Evolutionary conservation across 2,797 vertebrate species (phyloP).

Genomic region (Percopsis omiscomaycus): DNA sequence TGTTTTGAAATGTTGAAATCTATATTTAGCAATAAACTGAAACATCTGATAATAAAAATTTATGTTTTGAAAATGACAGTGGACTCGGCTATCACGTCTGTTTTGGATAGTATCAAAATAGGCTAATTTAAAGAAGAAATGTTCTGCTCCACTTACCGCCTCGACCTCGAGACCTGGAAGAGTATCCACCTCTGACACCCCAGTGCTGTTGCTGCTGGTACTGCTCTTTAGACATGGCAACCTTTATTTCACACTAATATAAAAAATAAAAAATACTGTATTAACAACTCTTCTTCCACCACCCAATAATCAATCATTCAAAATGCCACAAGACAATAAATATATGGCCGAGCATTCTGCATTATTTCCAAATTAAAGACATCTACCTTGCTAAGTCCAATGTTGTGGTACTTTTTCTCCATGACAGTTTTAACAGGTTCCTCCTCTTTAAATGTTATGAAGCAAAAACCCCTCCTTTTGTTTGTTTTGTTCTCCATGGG

Average conservation of each 20-base stretch:
- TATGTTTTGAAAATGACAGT: no score
- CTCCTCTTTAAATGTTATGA: conserved; percentile 97
- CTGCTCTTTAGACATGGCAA: conserved; percentile 98
- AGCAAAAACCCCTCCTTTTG: conserved; percentile 97
- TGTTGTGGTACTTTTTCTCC: conserved; percentile 99
- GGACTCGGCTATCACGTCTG: no score
- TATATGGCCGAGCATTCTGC: no score
- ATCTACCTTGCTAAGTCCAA: conserved; percentile 95
- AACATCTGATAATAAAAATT: no score
- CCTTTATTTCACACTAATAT: conserved; percentile 95
- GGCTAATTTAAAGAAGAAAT: neutral
- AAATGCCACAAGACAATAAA: no score
- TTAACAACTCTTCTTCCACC: neutral
- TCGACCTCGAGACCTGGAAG: conserved; percentile 88
- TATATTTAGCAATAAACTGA: no score
- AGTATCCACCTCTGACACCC: conserved; percentile 88
- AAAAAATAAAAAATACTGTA: neutral
- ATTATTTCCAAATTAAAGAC: neutral
- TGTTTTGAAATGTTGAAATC: no score
- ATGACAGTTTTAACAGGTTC: conserved; percentile 97
- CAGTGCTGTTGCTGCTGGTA: conserved; percentile 99
- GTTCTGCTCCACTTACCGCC: conserved; percentile 78
- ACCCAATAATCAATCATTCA: neutral
- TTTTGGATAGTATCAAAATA: no score
- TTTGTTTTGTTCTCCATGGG: conserved; percentile 99